These are phyloP conservation scores for Gryon sp. DNA, from an alignment of 1,140 invertebrate genomes.

Conservation along the genomic window DNA sequence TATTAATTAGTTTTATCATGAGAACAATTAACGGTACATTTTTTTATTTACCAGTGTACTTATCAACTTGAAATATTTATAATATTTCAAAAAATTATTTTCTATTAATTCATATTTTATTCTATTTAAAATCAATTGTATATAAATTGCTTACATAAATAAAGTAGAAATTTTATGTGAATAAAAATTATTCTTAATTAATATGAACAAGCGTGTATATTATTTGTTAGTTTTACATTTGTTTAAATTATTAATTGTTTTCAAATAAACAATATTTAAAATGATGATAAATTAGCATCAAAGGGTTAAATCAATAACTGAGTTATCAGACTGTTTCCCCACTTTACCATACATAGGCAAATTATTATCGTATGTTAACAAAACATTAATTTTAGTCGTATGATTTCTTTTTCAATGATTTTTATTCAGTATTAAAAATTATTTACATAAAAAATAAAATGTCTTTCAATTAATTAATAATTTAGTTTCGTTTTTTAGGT, in stretches of 20 bases:
- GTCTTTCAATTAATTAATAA: too few relatives aligned
- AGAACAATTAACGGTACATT: background rate
- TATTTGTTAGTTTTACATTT: too few relatives aligned
- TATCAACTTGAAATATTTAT: background rate
- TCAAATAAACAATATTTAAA: background rate
- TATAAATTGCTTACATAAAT: too few relatives aligned
- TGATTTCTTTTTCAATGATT: too few relatives aligned
- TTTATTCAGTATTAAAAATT: too few relatives aligned
- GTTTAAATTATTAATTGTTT: background rate
- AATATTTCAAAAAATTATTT: background rate
- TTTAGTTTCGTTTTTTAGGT: background rate
- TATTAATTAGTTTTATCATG: conserved; percentile 47
- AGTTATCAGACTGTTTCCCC: conserved; percentile 14
- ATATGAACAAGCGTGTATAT: too few relatives aligned
- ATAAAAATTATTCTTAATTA: too few relatives aligned
- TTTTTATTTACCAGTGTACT: background rate
- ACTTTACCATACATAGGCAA: conserved; percentile 37
- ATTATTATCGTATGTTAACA: background rate
- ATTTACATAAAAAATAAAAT: too few relatives aligned
- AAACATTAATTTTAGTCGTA: background rate
- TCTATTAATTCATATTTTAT: too few relatives aligned
- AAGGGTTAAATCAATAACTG: conserved; percentile 36
- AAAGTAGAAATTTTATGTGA: too few relatives aligned
- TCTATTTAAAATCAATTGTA: too few relatives aligned
- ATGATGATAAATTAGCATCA: conserved; percentile 19